phyloP scores from a whole-genome alignment of 2,113 vertebrate species.

The Mesoclemmys tuberculata region DNA sequence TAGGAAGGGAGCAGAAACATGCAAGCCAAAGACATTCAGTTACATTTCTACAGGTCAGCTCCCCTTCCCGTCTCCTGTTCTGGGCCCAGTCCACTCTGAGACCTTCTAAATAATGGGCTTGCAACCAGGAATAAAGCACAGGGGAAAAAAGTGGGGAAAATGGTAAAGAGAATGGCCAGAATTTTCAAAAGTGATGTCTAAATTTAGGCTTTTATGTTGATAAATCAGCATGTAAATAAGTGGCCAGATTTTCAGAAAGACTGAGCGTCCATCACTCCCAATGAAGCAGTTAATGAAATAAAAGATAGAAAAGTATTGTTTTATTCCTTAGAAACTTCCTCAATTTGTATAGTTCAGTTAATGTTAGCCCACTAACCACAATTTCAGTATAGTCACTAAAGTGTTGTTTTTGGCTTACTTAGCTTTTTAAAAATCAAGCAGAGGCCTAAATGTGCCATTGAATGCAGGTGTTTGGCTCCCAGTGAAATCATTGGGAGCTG shows the following conservation, averaged over 20 bases:
- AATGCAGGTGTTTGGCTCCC: not conserved
- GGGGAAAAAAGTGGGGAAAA: not conserved
- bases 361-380: not conserved
- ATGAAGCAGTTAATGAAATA: not conserved
- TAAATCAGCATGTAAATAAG: not conserved
- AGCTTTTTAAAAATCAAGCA: not conserved
- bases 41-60: not conserved
- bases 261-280: not conserved
- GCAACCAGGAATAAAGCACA: not conserved
- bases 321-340: not conserved
- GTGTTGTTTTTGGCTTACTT: not conserved
- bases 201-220: not conserved
- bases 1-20: not conserved
- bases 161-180: not conserved
- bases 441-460: not conserved
- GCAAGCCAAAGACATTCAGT: not conserved
- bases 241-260: not conserved
- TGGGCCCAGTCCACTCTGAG: not conserved
- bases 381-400: not conserved
- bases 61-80: not conserved
- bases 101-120: not conserved
- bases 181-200: not conserved
- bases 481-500: not conserved
- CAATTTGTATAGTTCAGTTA: not conserved
- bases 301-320: not conserved